Conservation (phyloP, 2,797 vertebrate genomes). For the Diceros bicornis region DNA sequence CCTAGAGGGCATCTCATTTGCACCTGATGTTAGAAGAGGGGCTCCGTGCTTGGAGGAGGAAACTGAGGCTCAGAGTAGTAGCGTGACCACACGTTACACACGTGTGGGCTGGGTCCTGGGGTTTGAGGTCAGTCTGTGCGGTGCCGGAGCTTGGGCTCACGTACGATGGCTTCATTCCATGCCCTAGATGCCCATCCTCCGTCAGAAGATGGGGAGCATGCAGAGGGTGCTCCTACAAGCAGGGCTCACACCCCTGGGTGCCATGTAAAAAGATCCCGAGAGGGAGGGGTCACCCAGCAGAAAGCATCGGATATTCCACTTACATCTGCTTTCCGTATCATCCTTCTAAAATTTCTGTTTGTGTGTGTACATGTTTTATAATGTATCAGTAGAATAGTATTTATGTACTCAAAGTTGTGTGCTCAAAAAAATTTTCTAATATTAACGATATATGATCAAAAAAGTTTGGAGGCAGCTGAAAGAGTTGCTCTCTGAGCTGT, state of each 20-base stretch:
- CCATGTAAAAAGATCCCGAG: neutral
- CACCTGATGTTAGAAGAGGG: neutral
- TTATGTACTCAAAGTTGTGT: neutral
- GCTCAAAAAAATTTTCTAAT: too few species aligned
- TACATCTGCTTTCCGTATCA: neutral
- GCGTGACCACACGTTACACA: fast-evolving
- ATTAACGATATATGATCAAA: neutral
- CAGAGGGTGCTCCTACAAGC: neutral
- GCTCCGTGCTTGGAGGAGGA: neutral
- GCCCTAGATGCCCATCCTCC: neutral
- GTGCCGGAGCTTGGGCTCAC: neutral
- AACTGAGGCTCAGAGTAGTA: neutral
- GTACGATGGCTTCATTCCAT: neutral
- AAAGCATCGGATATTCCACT: neutral
- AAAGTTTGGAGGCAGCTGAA: neutral
- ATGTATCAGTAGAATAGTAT: neutral
- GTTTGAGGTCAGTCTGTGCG: neutral
- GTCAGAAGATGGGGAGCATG: fast-evolving
- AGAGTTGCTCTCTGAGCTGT: neutral
- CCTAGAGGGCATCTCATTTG: neutral
- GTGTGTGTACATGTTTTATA: neutral
- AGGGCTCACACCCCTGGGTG: neutral
- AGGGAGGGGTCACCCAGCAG: neutral
- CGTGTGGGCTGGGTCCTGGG: neutral
- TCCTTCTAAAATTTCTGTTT: neutral